A percentile compares a stretch with the other conserved stretches of the same genome.
phyloP scores from a whole-genome alignment of 2,888 invertebrate species.

The Pyrochroa serraticornis region DNA sequence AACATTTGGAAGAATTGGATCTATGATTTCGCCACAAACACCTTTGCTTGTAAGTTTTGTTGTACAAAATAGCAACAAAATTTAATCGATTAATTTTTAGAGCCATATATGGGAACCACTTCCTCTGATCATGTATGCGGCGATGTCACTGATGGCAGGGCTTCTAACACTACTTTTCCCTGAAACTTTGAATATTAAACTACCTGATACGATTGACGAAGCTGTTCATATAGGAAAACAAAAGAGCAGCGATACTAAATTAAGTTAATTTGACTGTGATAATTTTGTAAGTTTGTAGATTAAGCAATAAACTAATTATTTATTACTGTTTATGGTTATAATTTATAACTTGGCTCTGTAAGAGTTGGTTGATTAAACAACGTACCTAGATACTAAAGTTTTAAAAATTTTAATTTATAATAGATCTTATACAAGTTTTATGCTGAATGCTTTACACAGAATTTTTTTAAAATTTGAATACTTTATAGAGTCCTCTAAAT shows the following conservation, averaged over 20 bases:
- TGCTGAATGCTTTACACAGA: too few relatives aligned
- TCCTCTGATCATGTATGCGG: constrained; percentile 70
- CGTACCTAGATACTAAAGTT: too few relatives aligned
- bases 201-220: constrained; percentile 73
- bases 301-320: too few relatives aligned
- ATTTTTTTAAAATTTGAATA: too few relatives aligned
- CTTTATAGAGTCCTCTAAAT: too few relatives aligned
- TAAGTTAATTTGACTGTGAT: constrained; percentile 9
- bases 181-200: constrained; percentile 70
- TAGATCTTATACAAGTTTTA: too few relatives aligned
- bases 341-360: too few relatives aligned
- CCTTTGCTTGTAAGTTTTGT: constrained; percentile 65
- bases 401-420: too few relatives aligned
- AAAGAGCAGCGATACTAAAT: constrained; percentile 1
- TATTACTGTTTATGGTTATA: too few relatives aligned
- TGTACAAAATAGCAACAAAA: neutral
- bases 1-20: constrained; percentile 70
- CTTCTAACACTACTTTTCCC: constrained; percentile 68
- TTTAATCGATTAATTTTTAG: constrained; percentile 36
- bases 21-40: constrained; percentile 72
- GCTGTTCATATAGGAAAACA: constrained; percentile 62
- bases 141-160: constrained; percentile 66
- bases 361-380: too few relatives aligned
- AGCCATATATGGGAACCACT: constrained; percentile 57
- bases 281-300: neutral